Evolutionary conservation across 2,113 vertebrate species (phyloP), one percentile per base, ranked within the genome.

Genomic region (Ifrita kowaldi): DNA sequence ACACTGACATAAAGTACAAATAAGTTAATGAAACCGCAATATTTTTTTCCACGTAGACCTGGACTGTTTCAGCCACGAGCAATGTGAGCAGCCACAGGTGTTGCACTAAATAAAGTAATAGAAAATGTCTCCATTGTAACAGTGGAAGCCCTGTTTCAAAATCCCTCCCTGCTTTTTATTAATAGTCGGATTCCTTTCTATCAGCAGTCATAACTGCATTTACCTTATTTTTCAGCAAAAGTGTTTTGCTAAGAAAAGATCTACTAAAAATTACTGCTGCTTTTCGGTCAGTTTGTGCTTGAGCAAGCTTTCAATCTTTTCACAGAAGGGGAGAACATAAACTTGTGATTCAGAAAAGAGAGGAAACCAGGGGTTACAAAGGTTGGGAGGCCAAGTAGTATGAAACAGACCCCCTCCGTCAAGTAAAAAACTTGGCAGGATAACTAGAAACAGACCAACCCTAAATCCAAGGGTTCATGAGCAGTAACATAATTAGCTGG

Each of bases 361-460:
- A 98, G 98, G 98, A 98, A 98, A 98, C 98, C 98, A 98, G 98
- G 95, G 98, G 98, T 98, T 98, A 98, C 97, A 98, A 96, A 98
- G 98, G 98, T 98, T 98, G 97, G 96, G 97, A 98, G 98, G 98
- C 98, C 98, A 98, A 97, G 97, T 96, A 98, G 97, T 98, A 98
- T 98, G 98, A 98, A 98, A 98, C 98, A 98, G 98, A 98, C 98
- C 98, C 98, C 98, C 98, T 98, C 98, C 98, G 93, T 98, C 98
- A 98, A 98, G 98, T 90, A 97, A 97, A 98, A 98, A 97, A 97
- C 95, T 98, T 98, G 98, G 98, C 98, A 98, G 98, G 97, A 98
- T 98, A 98, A 98, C 98, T 98, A 98, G 98, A 98, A 98, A 98
- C 98, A 98, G 98, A 98, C 98, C 98, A 98, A 97, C 96, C 96